Evolutionary conservation across 30 jellyfish, hydroid and myxozoan species (phyloP), one percentile per base, ranked within the genome.

Genomic region (Turritopsis dohrnii): DNA sequence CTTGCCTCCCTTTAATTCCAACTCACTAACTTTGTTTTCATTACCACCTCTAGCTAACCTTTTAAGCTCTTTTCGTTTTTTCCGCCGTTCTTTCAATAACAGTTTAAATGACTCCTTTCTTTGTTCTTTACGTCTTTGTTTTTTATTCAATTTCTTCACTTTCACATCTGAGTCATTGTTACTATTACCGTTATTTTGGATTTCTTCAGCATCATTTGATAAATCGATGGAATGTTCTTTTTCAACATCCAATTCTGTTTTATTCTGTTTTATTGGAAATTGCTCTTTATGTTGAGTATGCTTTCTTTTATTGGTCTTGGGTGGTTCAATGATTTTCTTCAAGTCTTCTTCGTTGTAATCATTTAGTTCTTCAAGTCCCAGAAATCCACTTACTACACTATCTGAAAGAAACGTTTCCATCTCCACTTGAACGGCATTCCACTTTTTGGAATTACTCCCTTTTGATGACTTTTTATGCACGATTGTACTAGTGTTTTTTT

Each of bases 351-450:
- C 88, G 22, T 83, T 24, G 53, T 91, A 91, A 74, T 86, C 97
- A 24, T 84, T 81, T 53, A 91, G 71, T 71, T 91, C 97, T 80
- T 91, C 97, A 20, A 91, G 84, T 5, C 95, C 88, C 26, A 82
- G 73, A 27, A 90, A 84, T 21, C 97, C 97, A 3, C 79, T 89
- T 27, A 76, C 90, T 28, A 82, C 86, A 26, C 75, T 74, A 18
- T 65, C 54, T n/a, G 31, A n/a, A 53, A 79, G 79, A 18, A 80
- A 28, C 1, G 74, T 84, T 13, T 79, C 85, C 18, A 83, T 92
- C 27, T 77, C 73, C n/a, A 89, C 30, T 1, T 80, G 16, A 18
- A 84, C 52, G 21, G 75, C 29, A 76, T 84, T 75, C 96, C 96
- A 89, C 13, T 41, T 41, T 41, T 41, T 41, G 9, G 13, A 5